Evolutionary conservation across 2,888 invertebrate species (phyloP).

Genomic region (Ormyrus labotus): DNA sequence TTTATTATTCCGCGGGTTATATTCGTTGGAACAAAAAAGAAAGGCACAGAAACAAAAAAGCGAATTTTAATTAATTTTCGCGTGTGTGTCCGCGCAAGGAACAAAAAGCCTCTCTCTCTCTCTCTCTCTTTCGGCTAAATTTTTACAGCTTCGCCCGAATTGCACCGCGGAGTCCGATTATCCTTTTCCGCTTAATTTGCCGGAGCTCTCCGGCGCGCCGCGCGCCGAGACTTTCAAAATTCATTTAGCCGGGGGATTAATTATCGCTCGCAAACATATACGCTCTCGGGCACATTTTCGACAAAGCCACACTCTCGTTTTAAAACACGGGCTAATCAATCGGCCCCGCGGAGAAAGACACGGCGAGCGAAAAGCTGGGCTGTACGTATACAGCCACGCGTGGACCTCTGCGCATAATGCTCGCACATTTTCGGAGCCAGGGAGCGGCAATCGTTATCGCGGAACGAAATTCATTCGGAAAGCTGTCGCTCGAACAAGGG

Average conservation of each 20-base stretch:
- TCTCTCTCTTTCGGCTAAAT: neutral
- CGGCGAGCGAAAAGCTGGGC: neutral
- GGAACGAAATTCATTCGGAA: slow-evolving; percentile 32
- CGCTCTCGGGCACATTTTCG: neutral
- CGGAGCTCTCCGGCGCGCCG: neutral
- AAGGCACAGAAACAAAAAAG: neutral
- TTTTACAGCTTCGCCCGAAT: slow-evolving; percentile 24
- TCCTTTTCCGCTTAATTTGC: neutral
- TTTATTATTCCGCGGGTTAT: too few relatives aligned
- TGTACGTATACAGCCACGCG: too few relatives aligned
- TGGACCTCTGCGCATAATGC: slow-evolving; percentile 18
- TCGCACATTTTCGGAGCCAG: slow-evolving; percentile 21
- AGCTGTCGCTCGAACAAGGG: neutral
- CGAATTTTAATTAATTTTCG: slow-evolving; percentile 42
- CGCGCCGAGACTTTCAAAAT: slow-evolving; percentile 1
- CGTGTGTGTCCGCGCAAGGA: neutral
- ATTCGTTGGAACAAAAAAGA: neutral
- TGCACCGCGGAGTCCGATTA: neutral
- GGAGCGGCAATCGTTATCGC: slow-evolving; percentile 11
- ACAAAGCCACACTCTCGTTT: neutral
- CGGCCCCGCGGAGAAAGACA: neutral
- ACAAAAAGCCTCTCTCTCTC: neutral
- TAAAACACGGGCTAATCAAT: slow-evolving; percentile 25
- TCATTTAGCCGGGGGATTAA: slow-evolving; percentile 1
- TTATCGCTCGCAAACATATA: neutral